These are phyloP conservation scores for Drosophila arizonae DNA, from an alignment of 1,140 invertebrate species.

Conservation along the genomic window DNA sequence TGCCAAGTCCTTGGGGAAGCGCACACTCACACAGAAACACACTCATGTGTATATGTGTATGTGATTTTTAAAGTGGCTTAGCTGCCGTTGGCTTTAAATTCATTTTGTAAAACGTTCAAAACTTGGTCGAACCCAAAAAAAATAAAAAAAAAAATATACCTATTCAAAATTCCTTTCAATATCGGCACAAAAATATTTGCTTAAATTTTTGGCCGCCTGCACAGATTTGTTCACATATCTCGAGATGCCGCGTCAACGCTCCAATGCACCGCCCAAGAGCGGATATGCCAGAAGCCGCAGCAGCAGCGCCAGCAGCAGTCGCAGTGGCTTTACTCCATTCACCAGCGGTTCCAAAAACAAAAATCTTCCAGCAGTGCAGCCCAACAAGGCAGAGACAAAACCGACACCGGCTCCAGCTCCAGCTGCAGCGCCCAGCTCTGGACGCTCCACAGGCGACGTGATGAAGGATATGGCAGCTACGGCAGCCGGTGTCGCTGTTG, in stretches of 20 bases:
- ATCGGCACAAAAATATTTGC: conserved; percentile 16
- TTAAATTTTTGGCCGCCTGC: conserved; percentile 5
- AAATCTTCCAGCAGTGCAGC: conserved; percentile 47
- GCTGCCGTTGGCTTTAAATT: conserved; percentile 16
- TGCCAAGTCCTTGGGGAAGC: conserved; percentile 13
- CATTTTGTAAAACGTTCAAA: neutral
- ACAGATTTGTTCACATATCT: conserved; percentile 5
- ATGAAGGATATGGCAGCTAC: conserved; percentile 92
- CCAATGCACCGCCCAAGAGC: conserved; percentile 14
- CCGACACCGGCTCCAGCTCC: conserved; percentile 22
- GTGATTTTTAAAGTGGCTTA: conserved; percentile 20
- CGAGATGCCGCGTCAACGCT: conserved; percentile 63
- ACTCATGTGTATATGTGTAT: neutral
- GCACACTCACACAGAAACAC: neutral
- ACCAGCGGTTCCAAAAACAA: conserved; percentile 18
- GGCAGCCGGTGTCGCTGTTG: conserved; percentile 91
- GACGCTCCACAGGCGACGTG: conserved; percentile 43
- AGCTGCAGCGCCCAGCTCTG: conserved; percentile 28
- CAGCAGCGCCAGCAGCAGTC: conserved; percentile 26
- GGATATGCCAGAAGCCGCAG: conserved; percentile 28
- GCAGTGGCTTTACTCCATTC: conserved; percentile 8
- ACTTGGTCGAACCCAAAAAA: neutral
- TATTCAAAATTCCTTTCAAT: conserved; percentile 55
- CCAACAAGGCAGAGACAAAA: conserved; percentile 37
- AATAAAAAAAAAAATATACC: neutral